Conservation (phyloP, 1,140 invertebrate genomes). For the Palaemon carinicauda region DNA sequence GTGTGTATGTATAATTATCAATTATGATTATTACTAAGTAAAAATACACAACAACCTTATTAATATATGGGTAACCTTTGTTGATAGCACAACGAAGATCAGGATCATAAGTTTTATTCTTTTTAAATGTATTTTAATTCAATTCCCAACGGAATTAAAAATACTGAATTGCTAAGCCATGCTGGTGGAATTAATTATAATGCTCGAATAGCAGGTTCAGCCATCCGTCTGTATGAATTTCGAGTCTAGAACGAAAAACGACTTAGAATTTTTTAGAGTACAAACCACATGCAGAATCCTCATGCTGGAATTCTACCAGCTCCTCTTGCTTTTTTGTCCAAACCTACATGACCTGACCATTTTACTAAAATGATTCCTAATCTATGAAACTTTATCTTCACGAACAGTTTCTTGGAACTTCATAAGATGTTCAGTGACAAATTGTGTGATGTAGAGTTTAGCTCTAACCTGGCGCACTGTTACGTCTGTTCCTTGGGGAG, state of each 20-base stretch:
- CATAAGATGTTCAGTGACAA: background rate
- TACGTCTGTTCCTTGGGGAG: background rate
- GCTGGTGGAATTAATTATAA: conserved; percentile 10
- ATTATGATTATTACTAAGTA: too few species aligned
- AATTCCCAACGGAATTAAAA: background rate
- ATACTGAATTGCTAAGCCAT: background rate
- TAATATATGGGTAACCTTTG: too few species aligned
- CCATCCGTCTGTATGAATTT: background rate
- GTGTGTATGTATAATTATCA: too few species aligned
- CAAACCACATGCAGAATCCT: background rate
- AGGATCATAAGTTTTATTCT: background rate
- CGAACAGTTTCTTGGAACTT: background rate
- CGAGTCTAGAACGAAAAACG: conserved; percentile 9
- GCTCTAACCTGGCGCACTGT: background rate
- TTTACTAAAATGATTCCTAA: conserved; percentile 13
- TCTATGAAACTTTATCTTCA: conserved; percentile 1
- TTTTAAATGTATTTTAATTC: background rate
- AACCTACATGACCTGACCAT: conserved; percentile 8
- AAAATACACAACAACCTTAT: too few species aligned
- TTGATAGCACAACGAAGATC: conserved; percentile 7
- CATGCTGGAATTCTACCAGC: conserved; percentile 10
- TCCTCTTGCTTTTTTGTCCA: conserved; percentile 17
- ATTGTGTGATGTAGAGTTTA: background rate
- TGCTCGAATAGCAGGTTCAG: conserved; percentile 17
- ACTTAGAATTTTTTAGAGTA: conserved; percentile 5